These are phyloP conservation scores for Zoanthus sansibaricus DNA, from an alignment of 92 coral and sea anemone species.

Conservation along the genomic window DNA sequence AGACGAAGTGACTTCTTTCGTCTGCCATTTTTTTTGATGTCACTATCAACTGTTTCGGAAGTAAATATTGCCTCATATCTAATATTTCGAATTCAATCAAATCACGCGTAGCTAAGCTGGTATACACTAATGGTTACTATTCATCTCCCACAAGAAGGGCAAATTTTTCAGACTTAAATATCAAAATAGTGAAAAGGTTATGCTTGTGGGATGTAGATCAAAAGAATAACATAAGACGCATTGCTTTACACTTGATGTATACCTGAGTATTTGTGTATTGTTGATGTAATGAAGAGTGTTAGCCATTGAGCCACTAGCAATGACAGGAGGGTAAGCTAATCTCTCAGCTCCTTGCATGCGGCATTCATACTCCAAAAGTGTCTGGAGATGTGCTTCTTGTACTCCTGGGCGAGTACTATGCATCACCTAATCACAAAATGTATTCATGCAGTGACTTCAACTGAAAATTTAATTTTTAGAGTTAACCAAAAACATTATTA, in stretches of 20 bases:
- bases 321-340: conserved; percentile 95
- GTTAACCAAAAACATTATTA: background rate
- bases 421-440: conserved; percentile 65
- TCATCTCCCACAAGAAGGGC: too few species aligned
- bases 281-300: conserved; percentile 91
- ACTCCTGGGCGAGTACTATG: conserved; percentile 84
- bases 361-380: conserved; percentile 85
- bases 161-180: too few species aligned
- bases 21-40: too few species aligned
- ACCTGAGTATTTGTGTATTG: conserved; percentile 90
- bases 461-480: background rate
- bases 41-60: too few species aligned
- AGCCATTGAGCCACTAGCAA: conserved; percentile 97
- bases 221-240: too few species aligned
- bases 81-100: too few species aligned
- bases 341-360: conserved; percentile 90
- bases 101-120: too few species aligned
- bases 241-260: background rate
- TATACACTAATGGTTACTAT: too few species aligned
- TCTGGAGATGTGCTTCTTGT: conserved; percentile 89
- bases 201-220: too few species aligned
- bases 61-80: too few species aligned
- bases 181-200: too few species aligned
- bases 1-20: too few species aligned
- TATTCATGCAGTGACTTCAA: conserved; percentile 44